Evolutionary conservation across 2,888 invertebrate genomes (phyloP).

Genomic region (Dorcus parallelipipedus): DNA sequence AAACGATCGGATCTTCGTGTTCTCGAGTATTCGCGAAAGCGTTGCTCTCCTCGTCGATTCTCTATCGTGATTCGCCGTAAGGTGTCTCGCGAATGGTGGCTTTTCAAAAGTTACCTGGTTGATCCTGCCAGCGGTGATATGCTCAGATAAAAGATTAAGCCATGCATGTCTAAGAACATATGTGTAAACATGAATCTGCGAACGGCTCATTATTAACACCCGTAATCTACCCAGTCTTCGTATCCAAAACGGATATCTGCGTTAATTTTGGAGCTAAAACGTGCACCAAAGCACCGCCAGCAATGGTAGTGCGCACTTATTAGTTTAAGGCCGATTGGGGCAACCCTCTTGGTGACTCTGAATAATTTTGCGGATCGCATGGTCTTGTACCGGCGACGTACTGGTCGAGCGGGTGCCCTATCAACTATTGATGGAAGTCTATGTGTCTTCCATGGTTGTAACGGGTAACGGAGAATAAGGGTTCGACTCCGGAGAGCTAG

Average conservation of each 20-base stretch:
- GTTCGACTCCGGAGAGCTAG: constrained; percentile 71
- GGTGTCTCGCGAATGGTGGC: not conserved
- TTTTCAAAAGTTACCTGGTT: constrained; percentile 49
- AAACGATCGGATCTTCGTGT: not conserved
- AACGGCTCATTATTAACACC: constrained; percentile 62
- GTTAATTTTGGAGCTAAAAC: constrained; percentile 13
- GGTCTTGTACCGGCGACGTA: constrained; percentile 55
- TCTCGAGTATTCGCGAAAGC: no score
- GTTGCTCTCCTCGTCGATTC: not conserved
- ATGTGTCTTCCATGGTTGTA: constrained; percentile 64
- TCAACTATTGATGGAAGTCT: constrained; percentile 64
- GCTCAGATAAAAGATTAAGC: constrained; percentile 67
- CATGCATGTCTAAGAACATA: constrained; percentile 65
- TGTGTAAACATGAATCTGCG: constrained; percentile 57
- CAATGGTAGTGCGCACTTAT: constrained; percentile 3
- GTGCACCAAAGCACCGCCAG: constrained; percentile 9
- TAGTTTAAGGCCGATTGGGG: constrained; percentile 4
- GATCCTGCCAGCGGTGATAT: constrained; percentile 63
- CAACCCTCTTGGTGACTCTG: constrained; percentile 7
- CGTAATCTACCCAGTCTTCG: constrained; percentile 44
- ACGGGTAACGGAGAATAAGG: constrained; percentile 73
- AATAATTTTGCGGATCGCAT: constrained; percentile 35
- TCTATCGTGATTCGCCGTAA: not conserved
- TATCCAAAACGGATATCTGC: constrained; percentile 5
- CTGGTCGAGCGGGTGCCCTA: constrained; percentile 66